Evolutionary conservation across 2,113 vertebrate species (phyloP).

Genomic region (Copsychus sechellarum): DNA sequence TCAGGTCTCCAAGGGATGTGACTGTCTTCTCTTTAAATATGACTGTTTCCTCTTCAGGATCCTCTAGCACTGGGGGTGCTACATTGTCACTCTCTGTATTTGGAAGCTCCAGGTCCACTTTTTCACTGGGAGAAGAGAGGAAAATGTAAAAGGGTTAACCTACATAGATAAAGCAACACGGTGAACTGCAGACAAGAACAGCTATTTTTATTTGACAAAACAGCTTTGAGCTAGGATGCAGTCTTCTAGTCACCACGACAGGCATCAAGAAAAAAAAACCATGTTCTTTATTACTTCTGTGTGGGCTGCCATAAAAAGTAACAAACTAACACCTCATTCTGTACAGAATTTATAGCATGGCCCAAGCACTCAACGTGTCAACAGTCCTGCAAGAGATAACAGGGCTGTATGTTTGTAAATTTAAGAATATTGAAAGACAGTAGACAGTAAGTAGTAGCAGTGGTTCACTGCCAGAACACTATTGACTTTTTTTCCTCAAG

Average conservation of each 20-base stretch:
- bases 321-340: background rate
- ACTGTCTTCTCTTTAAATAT: slow-evolving; percentile 93
- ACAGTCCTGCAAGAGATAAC: background rate
- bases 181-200: background rate
- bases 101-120: slow-evolving; percentile 90
- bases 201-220: background rate
- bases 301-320: background rate
- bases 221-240: background rate
- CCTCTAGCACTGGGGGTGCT: slow-evolving; percentile 39
- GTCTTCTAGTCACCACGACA: background rate
- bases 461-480: background rate
- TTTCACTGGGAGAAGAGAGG: slow-evolving; percentile 74
- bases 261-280: background rate
- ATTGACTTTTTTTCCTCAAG: accelerated
- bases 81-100: slow-evolving; percentile 62
- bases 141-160: background rate
- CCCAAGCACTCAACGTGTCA: background rate
- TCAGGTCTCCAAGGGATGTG: slow-evolving; percentile 85
- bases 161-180: background rate
- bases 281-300: background rate
- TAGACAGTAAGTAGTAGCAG: background rate
- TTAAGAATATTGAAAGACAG: background rate
- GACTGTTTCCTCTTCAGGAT: slow-evolving; percentile 75
- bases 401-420: background rate
- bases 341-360: background rate